Evolutionary conservation across 1,140 invertebrate genomes (phyloP), one percentile per base, ranked within the genome.

Genomic region (Papilio polyxenes): DNA sequence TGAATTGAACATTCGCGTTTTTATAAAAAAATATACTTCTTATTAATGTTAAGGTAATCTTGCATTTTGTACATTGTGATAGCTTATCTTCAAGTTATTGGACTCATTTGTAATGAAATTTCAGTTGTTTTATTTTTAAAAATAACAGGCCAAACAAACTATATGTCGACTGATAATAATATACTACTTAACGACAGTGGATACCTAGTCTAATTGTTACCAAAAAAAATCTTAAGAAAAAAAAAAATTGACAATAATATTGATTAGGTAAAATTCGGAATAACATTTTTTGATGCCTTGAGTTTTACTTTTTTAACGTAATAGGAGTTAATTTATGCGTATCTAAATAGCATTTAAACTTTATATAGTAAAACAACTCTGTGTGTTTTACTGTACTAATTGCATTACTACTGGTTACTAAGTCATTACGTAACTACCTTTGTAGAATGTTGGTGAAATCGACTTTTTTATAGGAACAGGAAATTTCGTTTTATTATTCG

Each of bases 1-100:
- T 59, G 20, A 62, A 65, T 65, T 31, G 62, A 65, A 65, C 23
- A 10, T 9, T 1, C 3, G 7, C 3, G 4, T 31, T 10, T 11
- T 11, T 17, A 10, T 11, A 31, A 65, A 23, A 23, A 23, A 7
- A 23, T 62, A 9, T 62, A 17, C 20, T 65, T 31, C 62, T 31
- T 31, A 65, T 31, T 20, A 65, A 65, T 2, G 62, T 31, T 65
- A 65, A 23, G 23, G 2, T 20, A 65, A 65, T 65, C 62, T 65
- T 65, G 62, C 23, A 65, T 65, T 65, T 65, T n/a, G 62, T 20
- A 65, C 62, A 20, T 62, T n/a, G n/a, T 4, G 59, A 65, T 65
- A 65, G 11, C 2, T 65, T 65, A 65, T 59, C 56, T n/a, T 20
- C 17, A 62, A 65, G 20, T 31, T 23, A 65, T 65, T 65, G 20